These are phyloP conservation scores for Idris sp. DNA, from an alignment of 1,140 invertebrate genomes.

Conservation along the genomic window DNA sequence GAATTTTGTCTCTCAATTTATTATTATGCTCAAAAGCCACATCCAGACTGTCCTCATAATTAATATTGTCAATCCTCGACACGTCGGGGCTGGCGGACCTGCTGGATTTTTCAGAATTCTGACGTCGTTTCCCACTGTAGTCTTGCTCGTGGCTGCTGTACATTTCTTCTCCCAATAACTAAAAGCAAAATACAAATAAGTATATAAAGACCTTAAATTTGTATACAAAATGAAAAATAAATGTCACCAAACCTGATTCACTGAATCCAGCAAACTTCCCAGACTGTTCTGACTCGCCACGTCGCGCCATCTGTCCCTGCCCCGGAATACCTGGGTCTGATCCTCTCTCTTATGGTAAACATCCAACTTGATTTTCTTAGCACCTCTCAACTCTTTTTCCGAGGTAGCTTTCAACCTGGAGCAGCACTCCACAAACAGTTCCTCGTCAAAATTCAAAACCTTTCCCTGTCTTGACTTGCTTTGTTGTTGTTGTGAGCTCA, in stretches of 20 bases:
- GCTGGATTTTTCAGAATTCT: slow-evolving; percentile 67
- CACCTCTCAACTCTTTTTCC: slow-evolving; percentile 74
- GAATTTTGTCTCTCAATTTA: slow-evolving; percentile 75
- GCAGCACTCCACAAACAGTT: slow-evolving; percentile 76
- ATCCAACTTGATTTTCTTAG: slow-evolving; percentile 76
- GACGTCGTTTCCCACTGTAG: slow-evolving; percentile 57
- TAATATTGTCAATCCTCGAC: slow-evolving; percentile 66
- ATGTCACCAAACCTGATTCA: slow-evolving; percentile 71
- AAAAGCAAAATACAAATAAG: too few relatives aligned
- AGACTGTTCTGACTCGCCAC: slow-evolving; percentile 75
- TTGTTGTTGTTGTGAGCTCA: slow-evolving; percentile 30
- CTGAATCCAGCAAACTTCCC: slow-evolving; percentile 74
- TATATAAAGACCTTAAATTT: slow-evolving; percentile 1
- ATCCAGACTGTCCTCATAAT: slow-evolving; percentile 76
- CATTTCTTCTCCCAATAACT: slow-evolving; percentile 76
- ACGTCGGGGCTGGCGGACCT: slow-evolving; percentile 68
- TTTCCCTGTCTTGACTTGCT: slow-evolving; percentile 71
- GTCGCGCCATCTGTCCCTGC: slow-evolving; percentile 72
- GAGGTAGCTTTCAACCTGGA: slow-evolving; percentile 75
- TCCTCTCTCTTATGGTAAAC: slow-evolving; percentile 69
- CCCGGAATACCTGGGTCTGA: slow-evolving; percentile 62
- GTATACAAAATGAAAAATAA: too few relatives aligned
- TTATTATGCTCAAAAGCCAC: slow-evolving; percentile 77
- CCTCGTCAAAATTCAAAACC: slow-evolving; percentile 75
- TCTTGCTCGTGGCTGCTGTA: slow-evolving; percentile 69